A percentile compares a stretch with the other conserved stretches of the same genome.
phyloP scores from a whole-genome alignment of 1,140 invertebrate genomes.

The Phymastichus coffea region DNA sequence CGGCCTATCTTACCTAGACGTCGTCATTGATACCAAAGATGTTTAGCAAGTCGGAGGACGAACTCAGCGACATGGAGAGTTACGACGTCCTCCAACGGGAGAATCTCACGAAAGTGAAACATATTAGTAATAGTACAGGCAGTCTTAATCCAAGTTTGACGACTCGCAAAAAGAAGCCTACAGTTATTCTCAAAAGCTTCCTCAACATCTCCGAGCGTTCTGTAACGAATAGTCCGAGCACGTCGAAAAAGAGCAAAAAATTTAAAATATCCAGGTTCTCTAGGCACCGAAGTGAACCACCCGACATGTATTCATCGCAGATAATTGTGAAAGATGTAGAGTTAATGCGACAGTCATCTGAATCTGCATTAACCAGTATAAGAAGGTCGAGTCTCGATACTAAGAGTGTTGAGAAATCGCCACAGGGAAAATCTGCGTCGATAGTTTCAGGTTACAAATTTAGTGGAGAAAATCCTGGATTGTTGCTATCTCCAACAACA shows the following conservation, averaged over 20 bases:
- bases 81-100: constrained; percentile 37
- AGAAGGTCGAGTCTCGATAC: constrained; percentile 26
- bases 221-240: neutral
- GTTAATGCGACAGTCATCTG: constrained; percentile 39
- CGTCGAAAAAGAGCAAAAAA: constrained; percentile 13
- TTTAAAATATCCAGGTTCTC: constrained; percentile 24
- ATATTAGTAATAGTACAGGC: constrained; percentile 48
- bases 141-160: constrained; percentile 40
- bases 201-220: constrained; percentile 32
- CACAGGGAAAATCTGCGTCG: neutral
- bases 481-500: constrained; percentile 32
- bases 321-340: constrained; percentile 12
- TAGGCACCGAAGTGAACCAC: constrained; percentile 42
- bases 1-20: constrained; percentile 40
- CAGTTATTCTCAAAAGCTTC: constrained; percentile 36
- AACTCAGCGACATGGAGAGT: constrained; percentile 44
- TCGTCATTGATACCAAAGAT: constrained; percentile 40
- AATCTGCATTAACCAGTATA: constrained; percentile 29
- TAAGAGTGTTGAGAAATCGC: neutral
- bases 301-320: constrained; percentile 38
- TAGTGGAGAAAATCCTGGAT: constrained; percentile 23
- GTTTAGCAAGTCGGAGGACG: constrained; percentile 53
- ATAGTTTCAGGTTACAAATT: constrained; percentile 20
- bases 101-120: constrained; percentile 44
- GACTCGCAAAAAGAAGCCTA: constrained; percentile 34